Base-by-base conservation (phyloP, 1,140 invertebrate genomes). In the Trachymyrmex cornetzi region DNA sequence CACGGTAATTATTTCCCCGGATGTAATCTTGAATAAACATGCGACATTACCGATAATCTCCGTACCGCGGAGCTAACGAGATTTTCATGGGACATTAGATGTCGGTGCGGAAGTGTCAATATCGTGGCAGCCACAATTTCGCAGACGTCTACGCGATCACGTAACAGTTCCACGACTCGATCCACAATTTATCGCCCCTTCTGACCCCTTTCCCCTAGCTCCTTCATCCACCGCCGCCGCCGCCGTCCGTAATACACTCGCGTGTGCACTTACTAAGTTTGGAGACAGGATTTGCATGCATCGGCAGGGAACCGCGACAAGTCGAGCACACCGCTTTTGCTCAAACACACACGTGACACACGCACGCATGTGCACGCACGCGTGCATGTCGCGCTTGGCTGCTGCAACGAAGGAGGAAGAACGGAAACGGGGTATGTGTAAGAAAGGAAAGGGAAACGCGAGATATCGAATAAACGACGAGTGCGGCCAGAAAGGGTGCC, bases 221-320 rank as follows among this genome's bases (percentile, higher is more conserved):
- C 64, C 27, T 19, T 12, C 55, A n/a, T 22, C 22, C 19, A 3
- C 27, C 48, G 11, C 3, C 48, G 11, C 3, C 30, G 14, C 38
- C 22, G 14, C 9, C 69, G 77, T 24, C n/a, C 74, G 72, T 90
- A 87, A 89, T 90, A 87, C 88, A 89, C 85, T 90, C 80, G 88
- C 86, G 74, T 86, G 16, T 89, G 89, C 89, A 89, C 88, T 89
- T 87, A 87, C 67, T 77, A 90, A 90, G 85, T 90, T 90, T 69
- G 88, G 66, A 90, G 89, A 89, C 89, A 85, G 89, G 88, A 90
- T 90, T 90, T 90, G 89, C 89, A 90, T 89, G 87, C 89, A 89
- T 89, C 88, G 88, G 38, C 72, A 50, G 48, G 14, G 53, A 63
- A 53, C 48, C 50, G 34, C 67, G 75, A 75, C 53, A 85, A 77